Evolutionary conservation across 2,797 vertebrate species (phyloP).

Genomic region (Morus bassanus): DNA sequence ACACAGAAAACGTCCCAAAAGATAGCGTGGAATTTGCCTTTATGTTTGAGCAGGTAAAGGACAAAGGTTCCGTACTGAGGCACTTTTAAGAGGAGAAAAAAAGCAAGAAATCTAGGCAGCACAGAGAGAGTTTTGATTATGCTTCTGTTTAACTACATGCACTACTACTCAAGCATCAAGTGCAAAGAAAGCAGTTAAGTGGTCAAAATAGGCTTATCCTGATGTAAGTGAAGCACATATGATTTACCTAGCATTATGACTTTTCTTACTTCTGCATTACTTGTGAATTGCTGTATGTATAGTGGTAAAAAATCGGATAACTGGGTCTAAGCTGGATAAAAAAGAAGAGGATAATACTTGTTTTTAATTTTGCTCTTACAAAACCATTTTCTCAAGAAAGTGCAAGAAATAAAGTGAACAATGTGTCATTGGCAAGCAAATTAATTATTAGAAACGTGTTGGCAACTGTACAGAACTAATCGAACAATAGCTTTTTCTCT

Average conservation of each 20-base stretch:
- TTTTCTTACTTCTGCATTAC: not conserved
- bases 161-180: not conserved
- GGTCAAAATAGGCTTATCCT: not conserved
- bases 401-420: not conserved
- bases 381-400: not conserved
- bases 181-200: not conserved
- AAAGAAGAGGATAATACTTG: not conserved
- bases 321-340: not conserved
- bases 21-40: conserved; percentile 98
- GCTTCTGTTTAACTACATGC: not conserved
- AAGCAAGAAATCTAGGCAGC: not conserved
- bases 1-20: conserved; percentile 88
- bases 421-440: not conserved
- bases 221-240: not conserved
- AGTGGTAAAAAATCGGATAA: not conserved
- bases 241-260: not conserved
- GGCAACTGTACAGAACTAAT: not conserved
- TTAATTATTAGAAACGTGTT: not conserved
- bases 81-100: not conserved
- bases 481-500: not conserved
- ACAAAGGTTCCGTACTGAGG: not conserved
- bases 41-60: conserved; percentile 96
- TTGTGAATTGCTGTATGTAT: not conserved
- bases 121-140: not conserved
- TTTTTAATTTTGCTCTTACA: not conserved